Base-by-base conservation (phyloP, 2,113 vertebrate species). In the Limnothrissa miodon region DNA sequence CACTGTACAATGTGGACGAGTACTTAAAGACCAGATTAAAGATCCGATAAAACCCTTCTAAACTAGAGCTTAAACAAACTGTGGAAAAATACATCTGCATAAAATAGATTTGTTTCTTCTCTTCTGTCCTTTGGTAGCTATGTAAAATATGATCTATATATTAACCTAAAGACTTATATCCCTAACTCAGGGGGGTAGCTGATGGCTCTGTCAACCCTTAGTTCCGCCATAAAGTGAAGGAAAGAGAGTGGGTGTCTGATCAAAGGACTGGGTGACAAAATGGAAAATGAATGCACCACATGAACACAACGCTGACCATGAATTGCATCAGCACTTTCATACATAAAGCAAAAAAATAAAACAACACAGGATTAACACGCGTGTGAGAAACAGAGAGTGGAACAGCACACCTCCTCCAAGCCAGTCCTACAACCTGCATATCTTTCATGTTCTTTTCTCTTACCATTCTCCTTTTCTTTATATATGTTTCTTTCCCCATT, bases 161-260 rank as follows among this genome's bases (percentile, higher is more conserved):
- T 83, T 42, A 21, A 21, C 84, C 79, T 78, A 86, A 84, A 44
- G 62, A 82, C 84, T 87, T 23, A 84, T 85, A 84, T 88, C 87
- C 70, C 88, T 84, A 92, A 90, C 90, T 94, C 92, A 90, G 91
- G 91, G 92, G 91, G 92, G 90, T 92, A 92, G 90, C 93, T 93
- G 92, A 90, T 88, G 89, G 89, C 91, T 93, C 90, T 89, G 87
- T 91, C 87, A 88, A 91, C 89, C 88, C 85, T 90, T 89, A 89
- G 51, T 83, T 90, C 87, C 88, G 87, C 84, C 85, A 56, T 82
- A 85, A 89, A 86, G 89, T 89, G 90, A 91, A 86, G 86, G 53
- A 48, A 25, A 9, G 66, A 21, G 7, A 36, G n/a, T 62, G 56
- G 21, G 62, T 53, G 51, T 53, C 51, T 53, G 51, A 19, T 36